Evolutionary conservation across 2,797 vertebrate species (phyloP).

Genomic region (Pogoniulus pusillus): DNA sequence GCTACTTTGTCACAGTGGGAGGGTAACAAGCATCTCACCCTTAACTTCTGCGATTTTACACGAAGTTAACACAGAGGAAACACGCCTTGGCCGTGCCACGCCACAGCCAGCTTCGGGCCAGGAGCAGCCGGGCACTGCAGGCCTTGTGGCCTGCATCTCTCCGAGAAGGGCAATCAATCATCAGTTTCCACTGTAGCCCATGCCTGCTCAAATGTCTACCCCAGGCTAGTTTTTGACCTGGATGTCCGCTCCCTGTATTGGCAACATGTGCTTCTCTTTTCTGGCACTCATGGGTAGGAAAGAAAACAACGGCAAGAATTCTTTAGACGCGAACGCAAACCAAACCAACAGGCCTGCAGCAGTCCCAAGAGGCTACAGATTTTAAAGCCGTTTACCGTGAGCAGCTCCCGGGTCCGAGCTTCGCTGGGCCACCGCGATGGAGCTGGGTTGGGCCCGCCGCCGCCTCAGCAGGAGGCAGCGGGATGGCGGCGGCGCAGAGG

Average conservation of each 20-base stretch:
- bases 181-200: not conserved
- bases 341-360: not conserved
- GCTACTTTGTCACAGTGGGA: not conserved
- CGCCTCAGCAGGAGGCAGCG: not conserved
- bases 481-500: not conserved
- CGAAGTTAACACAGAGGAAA: not conserved
- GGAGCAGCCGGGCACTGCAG: not conserved
- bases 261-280: not conserved
- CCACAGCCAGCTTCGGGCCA: not conserved
- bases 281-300: not conserved
- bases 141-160: not conserved
- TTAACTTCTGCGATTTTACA: not conserved
- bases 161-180: not conserved
- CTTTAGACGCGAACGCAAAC: not conserved
- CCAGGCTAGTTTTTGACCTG: not conserved
- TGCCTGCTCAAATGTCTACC: not conserved
- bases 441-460: not conserved
- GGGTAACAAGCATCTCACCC: not conserved
- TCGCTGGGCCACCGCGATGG: not conserved
- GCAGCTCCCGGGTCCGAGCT: not conserved
- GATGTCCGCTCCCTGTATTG: accelerated
- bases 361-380: not conserved
- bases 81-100: not conserved
- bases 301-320: not conserved
- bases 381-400: not conserved